These are phyloP conservation scores for Acrocephalus scirpaceus DNA, from an alignment of 2,797 vertebrate species.

Conservation along the genomic window DNA sequence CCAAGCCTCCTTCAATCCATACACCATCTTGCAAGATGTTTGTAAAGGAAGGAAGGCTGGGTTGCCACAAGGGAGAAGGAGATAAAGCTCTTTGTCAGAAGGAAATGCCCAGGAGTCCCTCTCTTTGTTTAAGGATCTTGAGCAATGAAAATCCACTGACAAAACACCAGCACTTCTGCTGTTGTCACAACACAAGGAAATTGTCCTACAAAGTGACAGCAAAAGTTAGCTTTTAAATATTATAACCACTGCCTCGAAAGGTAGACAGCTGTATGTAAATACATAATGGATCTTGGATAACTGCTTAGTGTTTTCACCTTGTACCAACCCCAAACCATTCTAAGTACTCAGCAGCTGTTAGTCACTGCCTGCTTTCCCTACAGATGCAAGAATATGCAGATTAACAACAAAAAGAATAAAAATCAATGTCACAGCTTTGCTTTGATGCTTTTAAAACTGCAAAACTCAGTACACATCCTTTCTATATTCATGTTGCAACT, in stretches of 20 bases:
- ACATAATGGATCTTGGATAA: background rate
- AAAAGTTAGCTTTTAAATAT: background rate
- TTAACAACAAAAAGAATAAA: conserved; percentile 4
- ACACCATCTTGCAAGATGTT: background rate
- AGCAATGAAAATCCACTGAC: background rate
- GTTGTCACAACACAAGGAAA: background rate
- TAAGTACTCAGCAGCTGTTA: background rate
- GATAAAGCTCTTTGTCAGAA: background rate
- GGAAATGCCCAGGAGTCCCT: background rate
- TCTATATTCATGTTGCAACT: background rate
- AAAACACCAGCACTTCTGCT: background rate
- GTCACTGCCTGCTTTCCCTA: background rate
- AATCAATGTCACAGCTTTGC: background rate
- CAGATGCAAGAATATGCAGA: background rate
- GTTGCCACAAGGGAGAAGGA: background rate
- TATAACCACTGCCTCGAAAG: background rate
- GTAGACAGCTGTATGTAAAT: background rate
- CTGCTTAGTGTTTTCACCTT: background rate
- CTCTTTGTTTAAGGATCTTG: background rate
- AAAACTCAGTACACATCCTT: background rate
- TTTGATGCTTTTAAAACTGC: conserved; percentile 9
- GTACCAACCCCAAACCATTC: background rate
- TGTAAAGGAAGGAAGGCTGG: background rate
- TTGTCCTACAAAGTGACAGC: background rate
- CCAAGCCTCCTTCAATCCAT: background rate